Percentiles rank a stretch among this genome's conserved stretches.
Evolutionary conservation across 35 echinoderm and acorn worm genomes (phyloP).

Genomic region (Hemicentrotus pulcherrimus): DNA sequence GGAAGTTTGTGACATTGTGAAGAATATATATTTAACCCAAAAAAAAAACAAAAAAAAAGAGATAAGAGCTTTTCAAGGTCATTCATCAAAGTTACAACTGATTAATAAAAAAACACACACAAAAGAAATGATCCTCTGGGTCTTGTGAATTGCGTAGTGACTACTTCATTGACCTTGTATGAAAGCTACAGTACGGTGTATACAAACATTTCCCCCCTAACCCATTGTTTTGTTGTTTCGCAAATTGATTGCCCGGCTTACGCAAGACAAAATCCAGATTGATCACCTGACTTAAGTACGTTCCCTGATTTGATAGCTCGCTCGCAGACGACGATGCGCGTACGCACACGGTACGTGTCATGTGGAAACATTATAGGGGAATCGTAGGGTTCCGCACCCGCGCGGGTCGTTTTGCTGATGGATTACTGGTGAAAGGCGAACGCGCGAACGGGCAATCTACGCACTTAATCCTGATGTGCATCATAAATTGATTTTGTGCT

Average conservation of each 20-base stretch:
- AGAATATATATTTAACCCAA: too few species aligned
- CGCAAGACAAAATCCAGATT: background rate
- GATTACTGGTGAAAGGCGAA: conserved; percentile 36
- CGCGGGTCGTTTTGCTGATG: conserved; percentile 16
- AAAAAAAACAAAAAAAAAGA: too few species aligned
- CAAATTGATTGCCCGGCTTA: conserved; percentile 3
- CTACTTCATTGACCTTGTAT: background rate
- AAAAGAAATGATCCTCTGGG: background rate
- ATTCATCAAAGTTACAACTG: too few species aligned
- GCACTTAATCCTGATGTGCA: conserved; percentile 50
- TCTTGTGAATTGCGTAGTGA: background rate
- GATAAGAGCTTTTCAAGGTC: too few species aligned
- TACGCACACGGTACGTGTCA: background rate
- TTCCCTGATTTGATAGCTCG: background rate
- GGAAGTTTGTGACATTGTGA: too few species aligned
- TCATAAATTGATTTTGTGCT: conserved; percentile 51
- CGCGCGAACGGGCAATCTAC: conserved; percentile 31
- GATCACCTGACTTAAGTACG: background rate
- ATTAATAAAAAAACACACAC: too few species aligned
- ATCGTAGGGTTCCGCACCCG: background rate
- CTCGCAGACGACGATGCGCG: background rate
- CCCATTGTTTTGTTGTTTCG: background rate
- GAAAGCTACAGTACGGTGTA: background rate
- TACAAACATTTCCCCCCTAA: background rate
- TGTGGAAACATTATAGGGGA: background rate